A percentile compares a stretch with the other conserved stretches of the same genome.
Evolutionary conservation across 2,797 vertebrate genomes (phyloP).

Genomic region (Betta splendens): DNA sequence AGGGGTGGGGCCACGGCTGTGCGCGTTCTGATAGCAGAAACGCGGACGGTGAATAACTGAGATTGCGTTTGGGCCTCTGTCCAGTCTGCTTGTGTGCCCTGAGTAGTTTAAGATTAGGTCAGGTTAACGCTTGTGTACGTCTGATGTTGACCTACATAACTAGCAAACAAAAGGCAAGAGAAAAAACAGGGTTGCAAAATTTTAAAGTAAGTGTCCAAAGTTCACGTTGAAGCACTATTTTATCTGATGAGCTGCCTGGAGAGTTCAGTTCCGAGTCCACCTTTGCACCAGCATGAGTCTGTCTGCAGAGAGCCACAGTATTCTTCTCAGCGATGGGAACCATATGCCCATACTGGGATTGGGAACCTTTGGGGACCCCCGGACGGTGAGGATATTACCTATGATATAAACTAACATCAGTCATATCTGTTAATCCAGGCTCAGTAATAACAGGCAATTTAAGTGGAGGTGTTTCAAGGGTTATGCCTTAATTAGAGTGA

Average conservation of each 20-base stretch:
- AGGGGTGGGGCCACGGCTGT: slow-evolving; percentile 49
- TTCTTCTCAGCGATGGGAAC: slow-evolving; percentile 87
- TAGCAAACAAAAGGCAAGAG: no score
- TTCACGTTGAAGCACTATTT: slow-evolving; percentile 11
- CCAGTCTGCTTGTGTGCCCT: no score
- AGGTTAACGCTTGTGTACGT: no score
- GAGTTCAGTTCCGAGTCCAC: neutral
- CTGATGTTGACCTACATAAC: no score
- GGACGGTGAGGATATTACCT: slow-evolving; percentile 67
- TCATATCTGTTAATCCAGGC: neutral
- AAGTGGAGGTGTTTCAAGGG: neutral
- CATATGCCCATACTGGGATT: slow-evolving; percentile 88
- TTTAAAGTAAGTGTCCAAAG: slow-evolving; percentile 51
- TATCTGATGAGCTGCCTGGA: neutral
- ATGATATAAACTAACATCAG: neutral
- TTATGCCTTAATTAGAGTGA: neutral
- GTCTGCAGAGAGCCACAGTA: slow-evolving; percentile 77
- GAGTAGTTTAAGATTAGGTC: no score
- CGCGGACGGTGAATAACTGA: neutral
- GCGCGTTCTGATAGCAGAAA: slow-evolving; percentile 9
- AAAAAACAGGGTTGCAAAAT: no score
- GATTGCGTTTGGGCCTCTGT: no score
- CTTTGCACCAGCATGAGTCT: slow-evolving; percentile 61
- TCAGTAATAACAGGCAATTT: neutral
- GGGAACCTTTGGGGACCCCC: slow-evolving; percentile 88